Conservation (phyloP, 2,113 vertebrate species). For the Pavo muticus region DNA sequence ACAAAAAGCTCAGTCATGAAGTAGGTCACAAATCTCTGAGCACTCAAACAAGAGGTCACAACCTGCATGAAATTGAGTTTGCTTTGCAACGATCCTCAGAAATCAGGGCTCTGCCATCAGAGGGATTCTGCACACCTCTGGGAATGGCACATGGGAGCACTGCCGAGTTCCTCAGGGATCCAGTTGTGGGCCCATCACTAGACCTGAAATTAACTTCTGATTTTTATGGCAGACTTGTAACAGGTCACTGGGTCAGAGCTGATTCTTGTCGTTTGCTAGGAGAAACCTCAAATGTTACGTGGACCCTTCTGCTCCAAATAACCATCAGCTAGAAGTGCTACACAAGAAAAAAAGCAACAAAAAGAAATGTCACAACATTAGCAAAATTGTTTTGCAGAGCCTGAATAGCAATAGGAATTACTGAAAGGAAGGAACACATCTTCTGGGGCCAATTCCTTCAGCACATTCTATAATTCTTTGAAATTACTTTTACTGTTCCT, state of each 20-base stretch:
- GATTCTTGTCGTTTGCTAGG: neutral
- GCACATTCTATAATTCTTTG: neutral
- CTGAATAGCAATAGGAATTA: neutral
- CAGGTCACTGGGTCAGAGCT: neutral
- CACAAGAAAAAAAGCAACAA: neutral
- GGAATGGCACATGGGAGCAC: neutral
- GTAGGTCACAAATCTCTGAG: constrained; percentile 28
- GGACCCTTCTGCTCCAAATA: neutral
- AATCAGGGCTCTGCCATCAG: neutral
- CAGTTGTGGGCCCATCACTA: neutral
- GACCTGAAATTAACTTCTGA: constrained; percentile 10
- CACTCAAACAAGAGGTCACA: constrained; percentile 21
- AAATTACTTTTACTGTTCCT: neutral
- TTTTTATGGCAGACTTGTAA: too few relatives aligned
- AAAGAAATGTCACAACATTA: neutral
- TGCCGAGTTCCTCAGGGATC: neutral
- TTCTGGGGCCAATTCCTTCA: neutral
- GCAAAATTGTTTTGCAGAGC: too few relatives aligned
- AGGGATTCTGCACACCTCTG: neutral
- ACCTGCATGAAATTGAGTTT: constrained; percentile 29
- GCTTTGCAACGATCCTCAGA: neutral
- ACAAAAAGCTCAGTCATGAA: neutral
- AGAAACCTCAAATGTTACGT: neutral
- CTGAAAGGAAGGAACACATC: neutral
- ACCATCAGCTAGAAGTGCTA: neutral